Evolutionary conservation across 2,113 vertebrate species (phyloP).

Genomic region (Talpa occidentalis): DNA sequence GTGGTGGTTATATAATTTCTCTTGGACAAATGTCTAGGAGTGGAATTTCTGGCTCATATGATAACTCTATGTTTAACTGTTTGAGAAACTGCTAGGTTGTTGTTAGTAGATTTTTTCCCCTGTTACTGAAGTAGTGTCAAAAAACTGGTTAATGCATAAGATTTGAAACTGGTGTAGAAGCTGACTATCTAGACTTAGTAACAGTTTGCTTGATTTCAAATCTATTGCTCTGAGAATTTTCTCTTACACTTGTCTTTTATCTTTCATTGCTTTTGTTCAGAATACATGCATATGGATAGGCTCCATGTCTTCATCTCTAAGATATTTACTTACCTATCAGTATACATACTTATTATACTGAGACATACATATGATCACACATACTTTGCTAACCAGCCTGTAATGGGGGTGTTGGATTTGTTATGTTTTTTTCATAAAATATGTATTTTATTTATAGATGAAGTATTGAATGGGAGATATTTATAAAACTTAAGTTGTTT

Average conservation of each 20-base stretch:
- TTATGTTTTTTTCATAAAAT: not conserved
- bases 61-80: not conserved
- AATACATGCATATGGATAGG: not conserved
- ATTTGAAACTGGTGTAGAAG: not conserved
- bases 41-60: no score
- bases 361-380: not conserved
- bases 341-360: not conserved
- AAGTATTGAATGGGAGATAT: not conserved
- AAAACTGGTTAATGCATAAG: conserved; percentile 7
- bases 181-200: not conserved
- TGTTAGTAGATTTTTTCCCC: not conserved
- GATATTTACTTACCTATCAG: not conserved
- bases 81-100: conserved; percentile 12
- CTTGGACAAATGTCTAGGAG: no score
- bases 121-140: conserved; percentile 16
- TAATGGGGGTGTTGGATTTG: not conserved
- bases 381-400: not conserved
- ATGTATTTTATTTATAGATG: not conserved
- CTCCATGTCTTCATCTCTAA: conserved; percentile 17
- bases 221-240: not conserved
- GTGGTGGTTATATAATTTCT: no score
- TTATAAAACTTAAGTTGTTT: conserved; percentile 24
- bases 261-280: not conserved
- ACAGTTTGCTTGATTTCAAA: not conserved
- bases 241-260: not conserved